Percentiles rank a stretch among this genome's conserved stretches.
Conservation (phyloP, 2,113 vertebrate genomes). For the Anoura caudifer region DNA sequence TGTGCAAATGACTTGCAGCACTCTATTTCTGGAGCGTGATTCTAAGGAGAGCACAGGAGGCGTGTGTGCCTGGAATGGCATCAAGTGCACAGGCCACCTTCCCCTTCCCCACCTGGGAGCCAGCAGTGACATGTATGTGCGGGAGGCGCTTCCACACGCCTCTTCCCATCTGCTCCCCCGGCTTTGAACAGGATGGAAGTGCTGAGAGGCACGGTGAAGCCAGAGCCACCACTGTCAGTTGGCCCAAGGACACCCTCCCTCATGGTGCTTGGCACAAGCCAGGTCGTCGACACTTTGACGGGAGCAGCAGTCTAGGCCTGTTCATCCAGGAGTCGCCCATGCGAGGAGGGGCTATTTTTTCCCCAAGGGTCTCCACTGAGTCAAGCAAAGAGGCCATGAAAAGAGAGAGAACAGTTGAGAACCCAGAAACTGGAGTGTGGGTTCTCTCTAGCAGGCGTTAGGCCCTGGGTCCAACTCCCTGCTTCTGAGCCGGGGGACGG, state of each 20-base stretch:
- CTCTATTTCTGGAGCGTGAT: slow-evolving; percentile 28
- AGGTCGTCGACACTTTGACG: not conserved
- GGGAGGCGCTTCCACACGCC: slow-evolving; percentile 26
- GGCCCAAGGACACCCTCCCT: slow-evolving; percentile 51
- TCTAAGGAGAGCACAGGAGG: slow-evolving; percentile 17
- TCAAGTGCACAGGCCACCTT: slow-evolving; percentile 32
- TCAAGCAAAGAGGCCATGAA: not conserved
- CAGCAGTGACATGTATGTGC: slow-evolving; percentile 32
- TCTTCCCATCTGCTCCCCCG: slow-evolving; percentile 66
- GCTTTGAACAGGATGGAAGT: slow-evolving; percentile 42
- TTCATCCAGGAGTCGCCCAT: not conserved
- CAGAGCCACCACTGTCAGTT: slow-evolving; percentile 68
- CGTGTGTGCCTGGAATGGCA: not conserved
- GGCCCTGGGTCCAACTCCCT: not conserved
- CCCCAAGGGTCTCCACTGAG: not conserved
- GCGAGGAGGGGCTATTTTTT: rapidly evolving
- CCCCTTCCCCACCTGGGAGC: not conserved
- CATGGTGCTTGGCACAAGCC: slow-evolving; percentile 18
- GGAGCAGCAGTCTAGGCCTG: not conserved
- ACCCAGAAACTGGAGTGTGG: rapidly evolving
- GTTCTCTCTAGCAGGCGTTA: rapidly evolving
- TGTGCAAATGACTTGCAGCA: not conserved
- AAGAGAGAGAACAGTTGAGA: not conserved
- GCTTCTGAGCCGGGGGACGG: not conserved
- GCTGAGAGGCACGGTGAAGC: slow-evolving; percentile 41